These are phyloP conservation scores for Iselma pallidipennis DNA, from an alignment of 2,888 invertebrate genomes.

Conservation along the genomic window DNA sequence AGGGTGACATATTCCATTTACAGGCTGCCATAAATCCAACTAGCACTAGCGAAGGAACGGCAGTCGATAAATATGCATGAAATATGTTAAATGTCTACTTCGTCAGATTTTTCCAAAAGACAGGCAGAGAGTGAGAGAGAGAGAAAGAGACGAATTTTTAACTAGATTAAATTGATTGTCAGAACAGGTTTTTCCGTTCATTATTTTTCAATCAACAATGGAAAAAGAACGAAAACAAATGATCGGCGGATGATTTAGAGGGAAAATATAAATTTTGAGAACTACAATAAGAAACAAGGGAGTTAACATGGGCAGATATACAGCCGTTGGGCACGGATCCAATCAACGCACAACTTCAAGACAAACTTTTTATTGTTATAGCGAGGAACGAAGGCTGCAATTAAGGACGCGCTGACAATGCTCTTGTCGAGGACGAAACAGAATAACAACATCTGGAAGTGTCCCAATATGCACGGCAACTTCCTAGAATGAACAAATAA, in stretches of 20 bases:
- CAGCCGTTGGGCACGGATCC: slow-evolving; percentile 39
- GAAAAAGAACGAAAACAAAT: background rate
- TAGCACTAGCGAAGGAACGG: slow-evolving; percentile 30
- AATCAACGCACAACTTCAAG: slow-evolving; percentile 43
- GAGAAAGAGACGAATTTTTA: background rate
- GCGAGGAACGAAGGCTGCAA: slow-evolving; percentile 40
- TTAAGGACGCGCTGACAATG: slow-evolving; percentile 37
- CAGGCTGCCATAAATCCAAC: slow-evolving; percentile 43
- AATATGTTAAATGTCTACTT: slow-evolving; percentile 39
- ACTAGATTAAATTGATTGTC: background rate
- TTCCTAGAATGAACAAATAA: background rate
- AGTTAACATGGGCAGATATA: slow-evolving; percentile 19
- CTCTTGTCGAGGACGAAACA: slow-evolving; percentile 28
- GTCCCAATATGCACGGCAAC: background rate
- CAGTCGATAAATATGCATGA: slow-evolving; percentile 52
- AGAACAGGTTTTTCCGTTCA: slow-evolving; percentile 5
- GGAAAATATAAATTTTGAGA: slow-evolving; percentile 19
- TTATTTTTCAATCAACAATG: background rate
- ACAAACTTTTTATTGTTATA: slow-evolving; percentile 46
- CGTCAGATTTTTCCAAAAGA: background rate
- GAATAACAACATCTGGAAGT: slow-evolving; percentile 29
- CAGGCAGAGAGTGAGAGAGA: no score
- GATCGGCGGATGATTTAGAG: background rate
- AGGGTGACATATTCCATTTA: slow-evolving; percentile 50
- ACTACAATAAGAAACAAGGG: slow-evolving; percentile 5